These are phyloP conservation scores for Gymnobelideus leadbeateri DNA, from an alignment of 2,113 vertebrate genomes.

Conservation along the genomic window DNA sequence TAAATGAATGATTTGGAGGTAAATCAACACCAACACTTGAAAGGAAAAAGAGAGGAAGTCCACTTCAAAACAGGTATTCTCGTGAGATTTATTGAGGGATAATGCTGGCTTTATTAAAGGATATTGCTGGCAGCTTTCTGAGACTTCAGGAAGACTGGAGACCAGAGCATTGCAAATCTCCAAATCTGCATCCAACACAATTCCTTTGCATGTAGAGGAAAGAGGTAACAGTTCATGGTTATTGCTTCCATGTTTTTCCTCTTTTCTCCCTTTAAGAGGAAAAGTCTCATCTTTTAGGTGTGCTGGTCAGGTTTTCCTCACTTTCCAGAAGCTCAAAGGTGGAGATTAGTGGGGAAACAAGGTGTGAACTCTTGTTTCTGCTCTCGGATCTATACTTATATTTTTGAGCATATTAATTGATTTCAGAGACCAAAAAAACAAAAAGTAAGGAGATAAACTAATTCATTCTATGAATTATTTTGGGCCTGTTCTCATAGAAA, in stretches of 20 bases:
- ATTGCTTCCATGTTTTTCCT: background rate
- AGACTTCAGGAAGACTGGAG: background rate
- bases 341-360: background rate
- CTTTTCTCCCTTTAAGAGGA: background rate
- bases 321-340: background rate
- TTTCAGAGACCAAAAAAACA: background rate
- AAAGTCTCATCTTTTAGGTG: background rate
- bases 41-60: background rate
- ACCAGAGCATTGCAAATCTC: background rate
- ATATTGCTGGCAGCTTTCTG: background rate
- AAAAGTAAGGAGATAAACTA: rapidly evolving
- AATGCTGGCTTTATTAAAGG: background rate
- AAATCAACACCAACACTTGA: background rate
- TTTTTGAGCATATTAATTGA: background rate
- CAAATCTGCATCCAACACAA: background rate
- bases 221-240: background rate
- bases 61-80: background rate
- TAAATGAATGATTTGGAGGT: background rate
- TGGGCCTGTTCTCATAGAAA: background rate
- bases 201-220: background rate
- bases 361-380: background rate
- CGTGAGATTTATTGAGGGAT: background rate
- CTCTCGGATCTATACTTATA: background rate
- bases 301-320: background rate
- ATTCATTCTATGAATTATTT: background rate